These are phyloP conservation scores for Eonycteris spelaea DNA, from an alignment of 2,113 vertebrate genomes.

Conservation along the genomic window DNA sequence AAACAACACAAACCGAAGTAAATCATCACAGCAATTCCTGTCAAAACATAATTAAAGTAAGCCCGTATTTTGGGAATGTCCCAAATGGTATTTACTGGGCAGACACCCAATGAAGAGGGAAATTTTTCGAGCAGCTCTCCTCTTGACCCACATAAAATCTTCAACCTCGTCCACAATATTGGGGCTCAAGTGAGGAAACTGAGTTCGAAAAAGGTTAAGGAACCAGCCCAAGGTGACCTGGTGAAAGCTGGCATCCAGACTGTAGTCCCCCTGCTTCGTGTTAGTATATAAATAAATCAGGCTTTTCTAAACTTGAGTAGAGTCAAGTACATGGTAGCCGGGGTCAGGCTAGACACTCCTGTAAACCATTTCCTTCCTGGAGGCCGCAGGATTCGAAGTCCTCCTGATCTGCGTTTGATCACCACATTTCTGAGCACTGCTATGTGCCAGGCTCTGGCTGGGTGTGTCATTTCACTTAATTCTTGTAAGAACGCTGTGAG, in stretches of 20 bases:
- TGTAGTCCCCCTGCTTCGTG: not conserved
- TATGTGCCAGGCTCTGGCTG: not conserved
- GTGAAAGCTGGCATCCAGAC: not conserved
- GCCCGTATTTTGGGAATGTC: not conserved
- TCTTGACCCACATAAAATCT: not conserved
- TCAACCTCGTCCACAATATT: not conserved
- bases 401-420: not conserved
- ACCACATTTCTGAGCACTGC: not conserved
- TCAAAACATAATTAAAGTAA: not conserved
- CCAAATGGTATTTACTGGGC: not conserved
- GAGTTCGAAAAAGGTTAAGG: slow-evolving; percentile 3
- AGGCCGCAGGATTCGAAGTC: not conserved
- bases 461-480: not conserved
- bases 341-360: not conserved
- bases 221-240: not conserved
- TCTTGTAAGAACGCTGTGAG: not conserved
- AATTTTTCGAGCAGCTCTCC: not conserved
- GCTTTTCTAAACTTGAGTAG: not conserved
- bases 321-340: not conserved
- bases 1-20: not conserved
- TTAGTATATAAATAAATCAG: not conserved
- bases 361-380: not conserved
- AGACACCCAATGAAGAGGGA: not conserved
- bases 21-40: not conserved
- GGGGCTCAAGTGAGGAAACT: not conserved